Evolutionary conservation across 2,797 vertebrate genomes (phyloP).

Genomic region (Passerculus sandwichensis): DNA sequence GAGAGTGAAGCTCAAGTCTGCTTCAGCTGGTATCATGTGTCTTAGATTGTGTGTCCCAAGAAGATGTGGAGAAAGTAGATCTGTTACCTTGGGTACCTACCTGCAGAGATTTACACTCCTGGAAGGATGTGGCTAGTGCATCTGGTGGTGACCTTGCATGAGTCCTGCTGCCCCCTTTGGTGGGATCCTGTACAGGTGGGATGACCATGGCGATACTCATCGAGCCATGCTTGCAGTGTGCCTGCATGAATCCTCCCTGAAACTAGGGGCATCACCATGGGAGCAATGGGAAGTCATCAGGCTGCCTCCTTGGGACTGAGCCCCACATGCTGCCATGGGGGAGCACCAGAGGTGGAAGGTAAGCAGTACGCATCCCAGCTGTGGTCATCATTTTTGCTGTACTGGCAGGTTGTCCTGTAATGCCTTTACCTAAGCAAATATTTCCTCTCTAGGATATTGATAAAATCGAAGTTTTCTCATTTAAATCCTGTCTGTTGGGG

Average conservation of each 20-base stretch:
- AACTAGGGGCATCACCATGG: fast-evolving
- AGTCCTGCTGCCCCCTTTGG: fast-evolving
- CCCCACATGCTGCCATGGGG: fast-evolving
- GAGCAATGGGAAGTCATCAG: fast-evolving
- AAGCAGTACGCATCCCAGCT: neutral
- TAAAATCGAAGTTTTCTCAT: neutral
- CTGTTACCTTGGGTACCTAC: neutral
- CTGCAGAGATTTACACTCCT: neutral
- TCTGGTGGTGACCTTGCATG: fast-evolving
- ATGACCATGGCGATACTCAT: fast-evolving
- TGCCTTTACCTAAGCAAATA: neutral
- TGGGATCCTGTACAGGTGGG: neutral
- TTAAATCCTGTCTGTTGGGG: neutral
- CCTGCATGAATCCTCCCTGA: neutral
- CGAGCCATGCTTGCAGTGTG: fast-evolving
- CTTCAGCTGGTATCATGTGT: neutral
- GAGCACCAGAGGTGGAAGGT: neutral
- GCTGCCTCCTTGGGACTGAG: neutral
- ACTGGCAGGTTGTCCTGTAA: neutral
- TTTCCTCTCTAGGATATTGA: neutral
- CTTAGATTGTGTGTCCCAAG: neutral
- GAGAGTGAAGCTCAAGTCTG: neutral
- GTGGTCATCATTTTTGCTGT: neutral
- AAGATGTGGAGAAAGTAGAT: neutral
- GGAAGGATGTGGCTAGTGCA: neutral